Base-by-base conservation (phyloP, 2,113 vertebrate species). In the Entelurus aequoreus region DNA sequence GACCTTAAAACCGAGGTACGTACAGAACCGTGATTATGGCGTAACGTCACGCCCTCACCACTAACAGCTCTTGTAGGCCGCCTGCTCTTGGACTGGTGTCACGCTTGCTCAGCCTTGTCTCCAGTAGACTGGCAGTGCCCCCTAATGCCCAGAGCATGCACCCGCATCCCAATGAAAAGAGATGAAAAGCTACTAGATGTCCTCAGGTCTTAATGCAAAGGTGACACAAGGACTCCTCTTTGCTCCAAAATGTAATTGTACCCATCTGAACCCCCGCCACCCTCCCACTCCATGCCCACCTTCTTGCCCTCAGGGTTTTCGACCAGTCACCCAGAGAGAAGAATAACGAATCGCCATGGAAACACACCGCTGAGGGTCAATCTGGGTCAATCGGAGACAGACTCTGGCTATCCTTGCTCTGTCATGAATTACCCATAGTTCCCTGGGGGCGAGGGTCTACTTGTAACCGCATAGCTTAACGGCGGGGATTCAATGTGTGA, bases 341-440 rank as follows among this genome's bases (percentile, higher is more conserved):
- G 3, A 48, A 72, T 76, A 62, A 68, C 82, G 70, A 46, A 63
- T 86, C 75, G 40, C 77, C 19, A 60, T 71, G 66, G 76, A 53
- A 71, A 85, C 79, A 63, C 72, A 81, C 67, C 71, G 11, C 36
- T 1, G 13, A 63, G 80, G 86, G 85, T 88, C 79, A 85, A 68
- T 71, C 15, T 5, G 37, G 85, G 83, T 88, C 84, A 88, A 85
- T 75, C 74, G 68, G 75, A 79, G 80, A 85, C 81, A 86, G 81
- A 77, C 55, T 75, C 59, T 62, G 79, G 63, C 77, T 78, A 84
- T 75, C 74, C 42, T 28, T 19, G 60, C 53, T 79, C 85, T 87
- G 85, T 78, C 79, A 85, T 86, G 82, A 85, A 87, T 88, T 85
- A 85, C 75, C 75, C 66, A 80, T 19, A 69, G 63, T 73, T 75